These are phyloP conservation scores for Falco punctatus DNA, from an alignment of 2,113 vertebrate species.

Conservation along the genomic window DNA sequence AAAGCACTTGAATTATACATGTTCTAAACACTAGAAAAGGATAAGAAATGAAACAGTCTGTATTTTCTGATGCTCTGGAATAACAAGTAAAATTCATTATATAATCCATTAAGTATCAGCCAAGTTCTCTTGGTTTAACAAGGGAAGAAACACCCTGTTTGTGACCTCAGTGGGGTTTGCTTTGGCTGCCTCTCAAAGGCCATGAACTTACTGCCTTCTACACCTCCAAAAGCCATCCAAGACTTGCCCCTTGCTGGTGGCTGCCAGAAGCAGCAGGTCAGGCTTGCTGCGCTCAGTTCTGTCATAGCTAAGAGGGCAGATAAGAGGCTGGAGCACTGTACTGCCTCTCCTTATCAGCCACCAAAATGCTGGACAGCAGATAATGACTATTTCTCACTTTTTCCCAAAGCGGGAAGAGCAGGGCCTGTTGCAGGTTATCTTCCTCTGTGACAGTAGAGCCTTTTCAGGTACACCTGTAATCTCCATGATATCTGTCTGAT, in stretches of 20 bases:
- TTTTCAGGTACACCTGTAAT: neutral
- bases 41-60: neutral
- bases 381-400: neutral
- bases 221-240: neutral
- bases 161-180: neutral
- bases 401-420: neutral
- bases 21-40: neutral
- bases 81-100: neutral
- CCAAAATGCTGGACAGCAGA: neutral
- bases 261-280: neutral
- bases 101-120: neutral
- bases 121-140: neutral
- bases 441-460: neutral
- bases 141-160: neutral
- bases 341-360: neutral
- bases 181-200: neutral
- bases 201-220: neutral
- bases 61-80: neutral
- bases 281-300: neutral
- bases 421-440: neutral
- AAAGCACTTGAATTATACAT: neutral
- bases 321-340: rapidly evolving
- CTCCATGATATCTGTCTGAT: neutral
- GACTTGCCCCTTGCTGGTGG: neutral
- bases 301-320: neutral